Conservation (phyloP, 2,797 vertebrate species). For the Lutjanus campechanus region DNA sequence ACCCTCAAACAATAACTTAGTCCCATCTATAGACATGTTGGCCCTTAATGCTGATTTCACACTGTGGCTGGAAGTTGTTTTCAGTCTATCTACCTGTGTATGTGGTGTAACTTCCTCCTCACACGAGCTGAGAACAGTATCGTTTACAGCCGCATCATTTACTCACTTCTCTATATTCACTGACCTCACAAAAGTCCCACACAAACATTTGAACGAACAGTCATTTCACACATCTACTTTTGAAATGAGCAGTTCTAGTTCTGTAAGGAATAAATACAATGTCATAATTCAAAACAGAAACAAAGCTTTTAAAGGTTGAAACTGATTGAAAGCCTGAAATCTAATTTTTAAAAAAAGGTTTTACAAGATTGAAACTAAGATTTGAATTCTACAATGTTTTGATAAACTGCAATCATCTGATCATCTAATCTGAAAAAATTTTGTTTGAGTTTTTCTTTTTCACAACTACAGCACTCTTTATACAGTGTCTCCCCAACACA, state of each 20-base stretch:
- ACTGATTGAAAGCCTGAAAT: too few species aligned
- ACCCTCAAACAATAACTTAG: constrained; percentile 75
- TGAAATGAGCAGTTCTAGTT: neutral
- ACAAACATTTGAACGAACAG: neutral
- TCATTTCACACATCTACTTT: neutral
- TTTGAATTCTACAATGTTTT: too few species aligned
- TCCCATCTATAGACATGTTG: constrained; percentile 71
- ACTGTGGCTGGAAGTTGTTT: neutral
- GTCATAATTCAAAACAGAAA: too few species aligned
- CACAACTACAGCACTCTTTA: too few species aligned
- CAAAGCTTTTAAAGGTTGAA: too few species aligned
- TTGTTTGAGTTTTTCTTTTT: too few species aligned
- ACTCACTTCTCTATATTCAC: constrained; percentile 76
- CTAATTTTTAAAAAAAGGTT: too few species aligned
- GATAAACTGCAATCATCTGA: too few species aligned
- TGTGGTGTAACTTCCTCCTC: constrained; percentile 69
- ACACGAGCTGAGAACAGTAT: constrained; percentile 1
- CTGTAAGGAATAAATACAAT: too few species aligned
- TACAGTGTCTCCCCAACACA: too few species aligned
- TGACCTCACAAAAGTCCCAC: constrained; percentile 2
- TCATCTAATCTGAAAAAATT: too few species aligned
- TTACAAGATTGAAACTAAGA: too few species aligned
- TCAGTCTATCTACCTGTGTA: constrained; percentile 4
- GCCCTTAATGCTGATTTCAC: neutral
- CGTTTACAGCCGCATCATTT: neutral